Evolutionary conservation across 2,888 invertebrate species (phyloP), one percentile per base, ranked within the genome.

Genomic region (Pandemis heparana): DNA sequence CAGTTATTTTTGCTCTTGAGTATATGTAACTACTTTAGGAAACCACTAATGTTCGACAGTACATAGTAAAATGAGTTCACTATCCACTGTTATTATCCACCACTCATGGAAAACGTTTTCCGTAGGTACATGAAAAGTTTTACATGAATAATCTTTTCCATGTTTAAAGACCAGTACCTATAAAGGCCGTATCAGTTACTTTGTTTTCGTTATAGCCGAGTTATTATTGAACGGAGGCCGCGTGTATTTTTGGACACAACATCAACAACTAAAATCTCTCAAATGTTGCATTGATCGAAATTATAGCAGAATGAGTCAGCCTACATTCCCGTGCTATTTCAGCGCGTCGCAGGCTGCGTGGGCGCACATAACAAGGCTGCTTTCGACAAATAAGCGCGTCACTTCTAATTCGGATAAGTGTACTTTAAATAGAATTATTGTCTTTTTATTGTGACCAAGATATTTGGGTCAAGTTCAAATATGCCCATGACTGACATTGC

Each of bases 321-420:
- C 75, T 77, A 78, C 80, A 83, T 80, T 81, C 88, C 90, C 87
- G 73, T 76, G 81, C 85, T 89, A 90, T 91, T 92, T 92, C 84
- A 80, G 87, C 76, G 77, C 81, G 79, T 80, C 64, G 65, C 76
- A 81, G 83, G 79, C 83, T 84, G 86, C 89, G 94, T 94, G 88
- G 94, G 93, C 84, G 88, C 83, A 80, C 82, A 32, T 32, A 92
- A 92, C 93, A 92, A 93, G 91, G 90, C 89, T 90, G 85, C 79
- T 89, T 89, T 89, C 85, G 85, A 87, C 87, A 87, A 87, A 89
- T 87, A 87, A 87, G 85, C 85, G 80, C 81, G 80, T 81, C 81
- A 83, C 80, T 82, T 85, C 82, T 81, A 86, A 89, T 90, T 87
- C 39, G 38, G 48, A 64, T 69, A 48, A 51, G 64, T 51, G 70